phyloP scores from a whole-genome alignment of 2,113 vertebrate genomes.

The Oceanodroma tethys region DNA sequence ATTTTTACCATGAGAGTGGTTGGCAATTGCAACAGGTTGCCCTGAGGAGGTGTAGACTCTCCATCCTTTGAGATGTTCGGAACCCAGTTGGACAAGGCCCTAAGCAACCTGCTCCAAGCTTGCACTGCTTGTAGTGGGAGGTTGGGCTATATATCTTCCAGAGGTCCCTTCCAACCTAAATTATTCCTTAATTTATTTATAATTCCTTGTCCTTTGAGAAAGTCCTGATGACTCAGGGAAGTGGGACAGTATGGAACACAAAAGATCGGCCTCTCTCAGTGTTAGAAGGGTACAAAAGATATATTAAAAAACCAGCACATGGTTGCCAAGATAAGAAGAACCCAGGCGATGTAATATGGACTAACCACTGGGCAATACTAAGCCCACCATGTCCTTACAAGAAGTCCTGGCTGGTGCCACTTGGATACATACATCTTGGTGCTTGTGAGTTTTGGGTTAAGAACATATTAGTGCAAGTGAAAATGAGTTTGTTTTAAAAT shows the following conservation, averaged over 20 bases:
- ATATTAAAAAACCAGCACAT: not conserved
- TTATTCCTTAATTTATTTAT: not conserved
- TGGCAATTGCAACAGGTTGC: not conserved
- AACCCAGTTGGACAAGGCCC: not conserved
- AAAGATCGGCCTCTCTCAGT: not conserved
- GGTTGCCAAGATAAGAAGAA: not conserved
- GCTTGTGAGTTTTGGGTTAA: not conserved
- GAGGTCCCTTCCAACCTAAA: not conserved
- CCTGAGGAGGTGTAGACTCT: not conserved
- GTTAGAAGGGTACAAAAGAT: not conserved
- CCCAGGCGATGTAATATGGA: not conserved
- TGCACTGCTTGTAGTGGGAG: not conserved
- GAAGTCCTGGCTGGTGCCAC: not conserved
- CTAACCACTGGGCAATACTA: not conserved
- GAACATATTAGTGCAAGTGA: not conserved
- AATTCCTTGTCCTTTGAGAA: not conserved
- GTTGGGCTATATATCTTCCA: not conserved
- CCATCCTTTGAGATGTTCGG: not conserved
- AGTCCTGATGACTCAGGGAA: not conserved
- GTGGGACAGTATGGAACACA: not conserved
- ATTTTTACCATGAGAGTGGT: not conserved
- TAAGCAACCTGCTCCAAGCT: not conserved
- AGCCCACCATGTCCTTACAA: not conserved
- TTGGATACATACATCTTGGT: not conserved
- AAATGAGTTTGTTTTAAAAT: not conserved